Percentiles rank a stretch among this genome's conserved stretches.
Evolutionary conservation across 2,888 invertebrate species (phyloP).

Genomic region (Pandemis corylana): DNA sequence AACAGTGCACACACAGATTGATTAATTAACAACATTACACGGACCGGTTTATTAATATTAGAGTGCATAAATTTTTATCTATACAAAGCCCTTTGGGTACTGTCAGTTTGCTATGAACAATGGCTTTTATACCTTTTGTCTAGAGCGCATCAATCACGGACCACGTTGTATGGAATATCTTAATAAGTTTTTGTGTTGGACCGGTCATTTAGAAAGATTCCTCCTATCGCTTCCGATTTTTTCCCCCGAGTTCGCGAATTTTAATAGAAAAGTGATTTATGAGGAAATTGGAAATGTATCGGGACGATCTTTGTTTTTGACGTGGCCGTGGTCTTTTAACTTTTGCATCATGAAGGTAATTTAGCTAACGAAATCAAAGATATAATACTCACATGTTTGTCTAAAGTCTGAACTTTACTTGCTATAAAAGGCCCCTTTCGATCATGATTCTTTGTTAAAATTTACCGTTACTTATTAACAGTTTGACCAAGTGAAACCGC

Average conservation of each 20-base stretch:
- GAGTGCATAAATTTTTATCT: slow-evolving; percentile 69
- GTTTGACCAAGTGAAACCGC: slow-evolving; percentile 47
- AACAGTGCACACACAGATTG: slow-evolving; percentile 60
- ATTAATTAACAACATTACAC: slow-evolving; percentile 76
- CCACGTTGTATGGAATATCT: slow-evolving; percentile 79
- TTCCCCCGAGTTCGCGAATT: slow-evolving; percentile 58
- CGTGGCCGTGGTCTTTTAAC: slow-evolving; percentile 21
- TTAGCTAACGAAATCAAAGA: background rate
- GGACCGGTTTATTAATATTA: slow-evolving; percentile 74
- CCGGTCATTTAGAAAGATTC: slow-evolving; percentile 82
- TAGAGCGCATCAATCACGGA: slow-evolving; percentile 77
- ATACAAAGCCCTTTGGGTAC: slow-evolving; percentile 60
- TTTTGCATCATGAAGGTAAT: background rate
- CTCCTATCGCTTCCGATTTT: slow-evolving; percentile 61
- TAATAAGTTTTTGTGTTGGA: slow-evolving; percentile 81
- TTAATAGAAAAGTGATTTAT: slow-evolving; percentile 61
- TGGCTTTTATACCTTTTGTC: slow-evolving; percentile 73
- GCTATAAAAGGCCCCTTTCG: background rate
- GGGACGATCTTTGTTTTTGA: slow-evolving; percentile 42
- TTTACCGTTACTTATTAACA: slow-evolving; percentile 43
- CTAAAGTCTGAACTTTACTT: background rate
- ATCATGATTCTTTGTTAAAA: slow-evolving; percentile 1
- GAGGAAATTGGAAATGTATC: slow-evolving; percentile 56
- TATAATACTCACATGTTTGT: background rate
- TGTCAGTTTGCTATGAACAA: slow-evolving; percentile 66